phyloP scores from a whole-genome alignment of 2,888 invertebrate genomes.

The Lysandra coridon region DNA sequence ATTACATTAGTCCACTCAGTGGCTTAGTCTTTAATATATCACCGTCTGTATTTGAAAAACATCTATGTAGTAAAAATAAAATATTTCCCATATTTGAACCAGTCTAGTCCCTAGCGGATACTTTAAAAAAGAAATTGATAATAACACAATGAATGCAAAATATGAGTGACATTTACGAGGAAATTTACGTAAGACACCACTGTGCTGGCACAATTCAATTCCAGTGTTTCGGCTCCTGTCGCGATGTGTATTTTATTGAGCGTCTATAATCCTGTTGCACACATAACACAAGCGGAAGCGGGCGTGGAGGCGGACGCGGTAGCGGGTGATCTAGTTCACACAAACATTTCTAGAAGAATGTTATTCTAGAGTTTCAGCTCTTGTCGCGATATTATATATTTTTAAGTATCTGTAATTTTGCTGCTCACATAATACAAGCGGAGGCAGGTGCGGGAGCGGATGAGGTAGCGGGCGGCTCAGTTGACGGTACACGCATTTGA shows the following conservation, averaged over 20 bases:
- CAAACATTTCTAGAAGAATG: not conserved
- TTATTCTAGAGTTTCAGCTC: conserved; percentile 56
- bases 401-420: conserved; percentile 55
- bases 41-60: too few species aligned
- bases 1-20: too few species aligned
- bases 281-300: not conserved
- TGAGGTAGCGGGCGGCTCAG: not conserved
- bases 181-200: conserved; percentile 48
- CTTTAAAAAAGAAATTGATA: not conserved
- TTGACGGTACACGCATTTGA: conserved; percentile 40
- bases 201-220: conserved; percentile 65
- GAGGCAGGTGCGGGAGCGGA: not conserved
- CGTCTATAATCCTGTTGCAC: conserved; percentile 47
- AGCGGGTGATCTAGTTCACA: conserved; percentile 40
- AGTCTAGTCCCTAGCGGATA: too few species aligned
- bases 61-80: too few species aligned
- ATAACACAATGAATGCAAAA: not conserved
- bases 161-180: conserved; percentile 20
- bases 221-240: conserved; percentile 54
- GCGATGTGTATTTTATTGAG: conserved; percentile 62
- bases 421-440: not conserved
- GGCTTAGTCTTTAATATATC: too few species aligned
- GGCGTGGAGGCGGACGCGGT: not conserved
- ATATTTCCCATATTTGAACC: too few species aligned
- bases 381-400: conserved; percentile 57